These are phyloP conservation scores for Parazoanthus swiftii DNA, from an alignment of 92 coral and sea anemone species.

Conservation along the genomic window DNA sequence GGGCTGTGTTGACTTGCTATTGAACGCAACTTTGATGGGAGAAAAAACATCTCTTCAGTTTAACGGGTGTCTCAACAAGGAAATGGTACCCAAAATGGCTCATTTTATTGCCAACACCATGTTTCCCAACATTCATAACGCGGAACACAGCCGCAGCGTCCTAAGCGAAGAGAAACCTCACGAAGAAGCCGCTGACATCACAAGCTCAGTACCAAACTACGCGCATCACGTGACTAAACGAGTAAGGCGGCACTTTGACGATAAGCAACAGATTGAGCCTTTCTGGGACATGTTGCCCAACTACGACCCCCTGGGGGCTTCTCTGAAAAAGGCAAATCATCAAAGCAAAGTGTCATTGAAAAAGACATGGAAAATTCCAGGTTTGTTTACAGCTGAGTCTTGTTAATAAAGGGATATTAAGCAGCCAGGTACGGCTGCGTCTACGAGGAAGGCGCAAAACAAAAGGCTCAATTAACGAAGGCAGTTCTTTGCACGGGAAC, in stretches of 20 bases:
- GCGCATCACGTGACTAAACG: slow-evolving; percentile 28
- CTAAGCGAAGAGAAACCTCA: slow-evolving; percentile 68
- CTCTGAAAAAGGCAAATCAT: slow-evolving; percentile 60
- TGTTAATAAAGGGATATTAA: too few relatives aligned
- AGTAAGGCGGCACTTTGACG: slow-evolving; percentile 35
- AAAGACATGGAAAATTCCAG: slow-evolving; percentile 99
- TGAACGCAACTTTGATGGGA: slow-evolving; percentile 76
- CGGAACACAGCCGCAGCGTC: slow-evolving; percentile 61
- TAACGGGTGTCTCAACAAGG: slow-evolving; percentile 87
- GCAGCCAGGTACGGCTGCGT: too few relatives aligned
- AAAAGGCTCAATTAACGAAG: too few relatives aligned
- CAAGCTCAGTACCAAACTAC: neutral
- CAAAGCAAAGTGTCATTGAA: slow-evolving; percentile 65
- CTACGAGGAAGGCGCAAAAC: too few relatives aligned
- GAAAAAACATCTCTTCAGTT: slow-evolving; percentile 63
- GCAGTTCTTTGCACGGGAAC: too few relatives aligned
- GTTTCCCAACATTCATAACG: slow-evolving; percentile 77
- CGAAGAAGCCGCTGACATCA: neutral
- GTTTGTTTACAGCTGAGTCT: slow-evolving; percentile 33
- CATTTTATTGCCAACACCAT: slow-evolving; percentile 76
- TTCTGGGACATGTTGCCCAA: slow-evolving; percentile 93
- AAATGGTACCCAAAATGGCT: slow-evolving; percentile 86
- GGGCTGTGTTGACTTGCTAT: slow-evolving; percentile 77
- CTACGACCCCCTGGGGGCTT: slow-evolving; percentile 70
- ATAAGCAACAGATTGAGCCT: slow-evolving; percentile 69